These are phyloP conservation scores for Pantala flavescens DNA, from an alignment of 1,140 invertebrate species.

Conservation along the genomic window DNA sequence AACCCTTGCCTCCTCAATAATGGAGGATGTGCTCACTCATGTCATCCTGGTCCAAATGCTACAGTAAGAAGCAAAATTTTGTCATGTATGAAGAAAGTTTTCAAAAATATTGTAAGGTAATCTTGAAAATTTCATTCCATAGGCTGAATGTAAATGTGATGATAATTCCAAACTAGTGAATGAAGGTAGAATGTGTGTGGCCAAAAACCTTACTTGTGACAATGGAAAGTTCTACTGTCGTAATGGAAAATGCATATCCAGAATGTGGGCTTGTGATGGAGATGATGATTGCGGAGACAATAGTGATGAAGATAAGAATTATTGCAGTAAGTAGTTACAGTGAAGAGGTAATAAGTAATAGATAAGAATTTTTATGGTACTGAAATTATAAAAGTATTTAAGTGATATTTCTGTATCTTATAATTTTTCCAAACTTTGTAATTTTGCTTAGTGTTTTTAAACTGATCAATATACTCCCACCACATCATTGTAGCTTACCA, in stretches of 20 bases:
- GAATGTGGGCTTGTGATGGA: constrained; percentile 94
- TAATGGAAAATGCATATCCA: constrained; percentile 89
- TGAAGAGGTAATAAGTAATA: neutral
- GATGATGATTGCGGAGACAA: constrained; percentile 92
- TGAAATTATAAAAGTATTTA: neutral
- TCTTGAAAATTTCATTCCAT: constrained; percentile 26
- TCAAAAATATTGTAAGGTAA: neutral
- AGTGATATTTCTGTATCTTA: constrained; percentile 18
- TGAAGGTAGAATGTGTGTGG: constrained; percentile 81
- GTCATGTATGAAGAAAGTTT: neutral
- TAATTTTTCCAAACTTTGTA: neutral
- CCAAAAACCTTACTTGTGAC: constrained; percentile 80
- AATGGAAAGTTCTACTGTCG: constrained; percentile 82
- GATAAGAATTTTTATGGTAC: neutral
- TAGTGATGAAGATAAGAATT: constrained; percentile 84
- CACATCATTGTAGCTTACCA: constrained; percentile 50
- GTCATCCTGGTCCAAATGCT: constrained; percentile 76
- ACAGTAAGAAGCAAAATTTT: constrained; percentile 35
- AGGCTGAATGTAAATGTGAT: constrained; percentile 76
- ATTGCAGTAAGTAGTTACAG: constrained; percentile 66
- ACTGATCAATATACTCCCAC: too few species aligned
- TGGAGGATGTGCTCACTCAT: constrained; percentile 91
- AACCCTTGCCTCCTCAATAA: constrained; percentile 88
- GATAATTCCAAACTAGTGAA: constrained; percentile 80
- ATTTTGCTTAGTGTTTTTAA: constrained; percentile 15